Percentiles rank a stretch among this genome's conserved stretches.
phyloP scores from a whole-genome alignment of 2,888 invertebrate species.

The Leucophora obtusa region DNA sequence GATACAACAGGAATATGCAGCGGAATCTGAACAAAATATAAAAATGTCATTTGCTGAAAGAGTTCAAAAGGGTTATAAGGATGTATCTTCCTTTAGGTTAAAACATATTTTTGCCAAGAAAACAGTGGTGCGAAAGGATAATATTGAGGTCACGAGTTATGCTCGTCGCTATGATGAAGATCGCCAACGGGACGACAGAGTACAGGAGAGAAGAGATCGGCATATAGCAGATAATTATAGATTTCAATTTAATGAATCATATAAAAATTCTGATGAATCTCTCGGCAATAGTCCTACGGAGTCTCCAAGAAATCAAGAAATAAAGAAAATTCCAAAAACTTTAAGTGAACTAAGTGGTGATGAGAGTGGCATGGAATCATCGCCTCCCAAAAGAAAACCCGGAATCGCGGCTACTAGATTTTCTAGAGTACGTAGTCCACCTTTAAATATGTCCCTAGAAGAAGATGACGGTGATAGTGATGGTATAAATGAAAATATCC shows the following conservation, averaged over 20 bases:
- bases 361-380: constrained; percentile 72
- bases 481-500: constrained; percentile 44
- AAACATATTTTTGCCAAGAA: constrained; percentile 75
- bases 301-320: constrained; percentile 26
- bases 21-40: constrained; percentile 44
- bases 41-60: constrained; percentile 70
- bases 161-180: constrained; percentile 73
- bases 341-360: constrained; percentile 69
- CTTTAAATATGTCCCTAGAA: constrained; percentile 63
- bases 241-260: constrained; percentile 71
- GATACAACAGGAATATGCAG: constrained; percentile 7
- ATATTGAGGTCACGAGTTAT: constrained; percentile 74
- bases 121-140: constrained; percentile 73
- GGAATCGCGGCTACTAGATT: constrained; percentile 72
- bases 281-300: constrained; percentile 65
- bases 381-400: constrained; percentile 66
- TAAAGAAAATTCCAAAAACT: constrained; percentile 41
- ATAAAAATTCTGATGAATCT: constrained; percentile 68
- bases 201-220: constrained; percentile 69
- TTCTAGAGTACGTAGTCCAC: constrained; percentile 68
- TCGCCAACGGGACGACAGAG: constrained; percentile 66
- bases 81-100: constrained; percentile 74
- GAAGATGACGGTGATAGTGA: constrained; percentile 64
- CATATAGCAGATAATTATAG: constrained; percentile 72
- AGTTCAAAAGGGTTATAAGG: constrained; percentile 75